Evolutionary conservation across 2,113 vertebrate genomes (phyloP), one percentile per base, ranked within the genome.

Genomic region (Leuciscus idus): DNA sequence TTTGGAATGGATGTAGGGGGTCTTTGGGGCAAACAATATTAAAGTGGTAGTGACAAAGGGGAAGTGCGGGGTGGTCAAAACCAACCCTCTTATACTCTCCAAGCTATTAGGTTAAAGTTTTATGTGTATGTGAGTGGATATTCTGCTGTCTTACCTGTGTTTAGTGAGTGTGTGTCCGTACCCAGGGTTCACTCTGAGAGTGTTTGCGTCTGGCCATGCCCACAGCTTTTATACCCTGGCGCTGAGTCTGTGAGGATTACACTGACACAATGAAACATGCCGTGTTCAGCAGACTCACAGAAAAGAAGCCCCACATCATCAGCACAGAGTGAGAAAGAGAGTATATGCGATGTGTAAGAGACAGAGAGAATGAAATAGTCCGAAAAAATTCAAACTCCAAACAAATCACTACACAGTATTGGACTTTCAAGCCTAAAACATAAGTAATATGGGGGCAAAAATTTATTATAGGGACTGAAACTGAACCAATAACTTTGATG

Each of bases 221-320:
- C 84, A 39, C 75, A 66, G 86, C 87, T 94, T 92, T 94, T 96
- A 96, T 95, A 96, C 92, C 84, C 95, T 95, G 95, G 95, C 94
- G 92, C 91, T 73, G 92, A 91, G 80, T 62, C 89, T 88, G 88
- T 90, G 84, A 87, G 94, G 94, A 95, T 96, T 95, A 95, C 36
- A 6, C 61, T 39, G 9, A 88, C 86, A 94, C 92, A 95, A 94
- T 91, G 83, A 91, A 94, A 95, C 89, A 87, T 90, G 93, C 94
- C 93, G 94, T 93, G 92, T 91, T 92, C 91, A 93, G 92, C 93
- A 90, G 19, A 52, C 6, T 19, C 85, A 86, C 86, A 95, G 92
- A 96, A 95, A 93, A 93, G 93, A 95, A 94, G 66, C 78, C 85
- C 89, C 73, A 50, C 93, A 93, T 95, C 95, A 95, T 84, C 85